Evolutionary conservation across 1,140 invertebrate genomes (phyloP).

Genomic region (Monochamus saltuarius): DNA sequence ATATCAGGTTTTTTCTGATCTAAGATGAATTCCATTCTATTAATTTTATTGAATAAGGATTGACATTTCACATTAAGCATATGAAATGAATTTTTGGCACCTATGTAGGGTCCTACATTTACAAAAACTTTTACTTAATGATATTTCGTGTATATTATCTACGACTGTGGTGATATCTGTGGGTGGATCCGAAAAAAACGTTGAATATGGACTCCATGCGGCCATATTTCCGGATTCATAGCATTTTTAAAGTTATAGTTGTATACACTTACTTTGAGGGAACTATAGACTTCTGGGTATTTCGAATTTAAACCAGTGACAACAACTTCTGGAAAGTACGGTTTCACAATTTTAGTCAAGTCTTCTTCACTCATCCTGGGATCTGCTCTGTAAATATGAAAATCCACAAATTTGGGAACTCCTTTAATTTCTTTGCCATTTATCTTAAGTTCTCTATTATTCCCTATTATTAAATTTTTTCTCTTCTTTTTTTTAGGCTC

Average conservation of each 20-base stretch:
- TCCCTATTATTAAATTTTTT: no score
- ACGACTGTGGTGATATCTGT: not conserved
- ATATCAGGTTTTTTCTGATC: not conserved
- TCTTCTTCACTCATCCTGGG: no score
- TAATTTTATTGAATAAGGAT: not conserved
- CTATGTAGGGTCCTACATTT: no score
- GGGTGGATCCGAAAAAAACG: not conserved
- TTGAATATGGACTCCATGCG: constrained; percentile 5
- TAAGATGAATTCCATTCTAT: not conserved
- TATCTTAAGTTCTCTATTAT: no score
- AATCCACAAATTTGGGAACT: no score
- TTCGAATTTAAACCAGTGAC: constrained; percentile 1
- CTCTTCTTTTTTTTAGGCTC: no score
- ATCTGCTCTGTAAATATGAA: no score
- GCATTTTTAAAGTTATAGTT: constrained; percentile 16
- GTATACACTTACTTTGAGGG: constrained; percentile 11
- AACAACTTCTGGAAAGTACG: constrained; percentile 1
- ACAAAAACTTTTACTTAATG: no score
- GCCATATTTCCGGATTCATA: constrained; percentile 6
- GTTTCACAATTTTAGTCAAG: no score
- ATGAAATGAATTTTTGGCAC: not conserved
- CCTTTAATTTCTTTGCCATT: no score
- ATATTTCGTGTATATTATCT: no score
- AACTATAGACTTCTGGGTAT: constrained; percentile 7
- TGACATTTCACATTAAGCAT: not conserved